Percentiles rank a stretch among this genome's conserved stretches.
phyloP scores from a whole-genome alignment of 2,888 invertebrate species.

The Drosophila trichaetosa region DNA sequence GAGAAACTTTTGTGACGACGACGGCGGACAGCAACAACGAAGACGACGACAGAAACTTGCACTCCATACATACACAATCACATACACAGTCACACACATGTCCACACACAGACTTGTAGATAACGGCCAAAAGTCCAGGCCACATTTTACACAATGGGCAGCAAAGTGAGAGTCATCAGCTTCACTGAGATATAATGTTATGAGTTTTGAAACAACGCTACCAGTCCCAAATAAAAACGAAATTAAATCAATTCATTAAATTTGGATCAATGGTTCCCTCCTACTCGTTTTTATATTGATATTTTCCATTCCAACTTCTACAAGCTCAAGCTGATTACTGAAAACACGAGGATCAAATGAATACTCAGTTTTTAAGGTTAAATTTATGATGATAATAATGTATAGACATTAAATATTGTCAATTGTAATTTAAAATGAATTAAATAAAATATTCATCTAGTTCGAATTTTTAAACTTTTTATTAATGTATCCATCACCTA shows the following conservation, averaged over 20 bases:
- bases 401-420: background rate
- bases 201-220: constrained; percentile 26
- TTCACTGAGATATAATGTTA: constrained; percentile 39
- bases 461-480: background rate
- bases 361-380: background rate
- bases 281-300: background rate
- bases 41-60: constrained; percentile 77
- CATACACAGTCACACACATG: constrained; percentile 17
- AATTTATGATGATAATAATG: background rate
- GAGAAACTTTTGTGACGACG: constrained; percentile 73
- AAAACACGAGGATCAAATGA: background rate
- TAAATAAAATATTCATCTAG: background rate
- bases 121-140: constrained; percentile 54
- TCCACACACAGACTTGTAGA: constrained; percentile 8
- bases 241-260: constrained; percentile 15
- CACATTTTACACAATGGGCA: constrained; percentile 68
- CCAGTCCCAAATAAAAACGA: constrained; percentile 36
- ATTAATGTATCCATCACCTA: background rate
- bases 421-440: background rate
- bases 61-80: constrained; percentile 44
- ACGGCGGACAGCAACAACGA: constrained; percentile 65
- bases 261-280: background rate
- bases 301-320: background rate
- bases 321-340: background rate
- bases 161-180: constrained; percentile 48